Base-by-base conservation (phyloP, 1,140 invertebrate genomes). In the Euwallacea fornicatus region DNA sequence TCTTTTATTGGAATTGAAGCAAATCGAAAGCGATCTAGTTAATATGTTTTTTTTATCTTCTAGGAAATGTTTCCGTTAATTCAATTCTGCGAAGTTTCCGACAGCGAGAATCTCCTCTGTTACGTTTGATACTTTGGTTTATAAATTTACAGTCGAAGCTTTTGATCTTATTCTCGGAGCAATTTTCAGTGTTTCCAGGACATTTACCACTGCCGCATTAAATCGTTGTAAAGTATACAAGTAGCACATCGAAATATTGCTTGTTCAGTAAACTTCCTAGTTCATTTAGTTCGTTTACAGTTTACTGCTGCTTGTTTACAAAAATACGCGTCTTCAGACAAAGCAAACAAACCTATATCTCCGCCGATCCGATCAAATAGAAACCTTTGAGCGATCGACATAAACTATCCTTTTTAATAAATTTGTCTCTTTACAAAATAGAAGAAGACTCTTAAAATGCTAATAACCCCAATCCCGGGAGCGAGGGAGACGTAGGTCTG, bases 401-500 rank as follows among this genome's bases (percentile, higher is more conserved):
- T 50, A 58, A 58, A 64, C 62, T 58, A 65, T 69, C 69, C 69
- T 10, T 55, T 70, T 70, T 64, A 58, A 33, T 47, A 70, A 53
- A 70, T 70, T 53, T 63, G 55, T 55, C 50, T 53, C 47, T 56
- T 46, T 62, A 54, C n/a, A 54, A 44, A 63, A 55, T 55, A 42
- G 33, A 66, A 21, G 15, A 6, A 53, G 42, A 42, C 65, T 66
- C 61, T 55, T 58, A 58, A 70, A 70, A 70, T 70, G 69, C 69
- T 70, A 70, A 70, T 70, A 70, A 70, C 46, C 16, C 54, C 43
- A 46, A 42, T 58, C 42, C 42, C 44, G 58, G 50, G 42, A 21
- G 33, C n/a, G 42, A 70, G 69, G 69, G 61, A 65, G 69, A 70
- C 69, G 53, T 64, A 70, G 53, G 69, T 70, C 69, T 65, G 69